phyloP scores from a whole-genome alignment of 2,113 vertebrate genomes.

The Gorilla gorilla region DNA sequence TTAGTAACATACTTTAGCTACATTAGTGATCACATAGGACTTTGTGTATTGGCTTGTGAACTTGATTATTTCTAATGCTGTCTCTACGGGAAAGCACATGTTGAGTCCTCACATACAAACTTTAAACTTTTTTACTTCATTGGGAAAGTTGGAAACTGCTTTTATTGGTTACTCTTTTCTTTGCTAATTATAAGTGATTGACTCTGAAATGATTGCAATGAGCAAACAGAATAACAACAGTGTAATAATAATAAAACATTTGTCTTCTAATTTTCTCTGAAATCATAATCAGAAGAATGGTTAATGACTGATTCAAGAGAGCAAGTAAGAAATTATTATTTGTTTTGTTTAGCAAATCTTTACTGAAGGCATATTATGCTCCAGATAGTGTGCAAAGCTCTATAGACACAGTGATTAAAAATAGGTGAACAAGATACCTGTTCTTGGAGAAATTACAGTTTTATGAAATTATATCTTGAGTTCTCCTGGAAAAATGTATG shows the following conservation, averaged over 20 bases:
- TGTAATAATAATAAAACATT: neutral
- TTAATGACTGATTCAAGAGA: neutral
- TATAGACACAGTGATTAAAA: neutral
- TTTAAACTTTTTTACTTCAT: neutral
- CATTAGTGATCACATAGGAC: neutral
- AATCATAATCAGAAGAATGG: slow-evolving; percentile 8
- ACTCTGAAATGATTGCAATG: neutral
- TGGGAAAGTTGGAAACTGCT: neutral
- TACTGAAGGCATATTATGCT: neutral
- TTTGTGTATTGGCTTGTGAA: neutral
- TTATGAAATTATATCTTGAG: neutral
- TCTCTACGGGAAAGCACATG: neutral
- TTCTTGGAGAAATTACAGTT: neutral
- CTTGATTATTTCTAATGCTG: neutral
- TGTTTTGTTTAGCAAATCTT: slow-evolving; percentile 7
- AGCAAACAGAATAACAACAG: neutral
- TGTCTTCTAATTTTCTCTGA: neutral
- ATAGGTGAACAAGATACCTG: neutral
- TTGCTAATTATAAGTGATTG: neutral
- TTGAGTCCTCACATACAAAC: neutral
- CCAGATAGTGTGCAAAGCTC: neutral
- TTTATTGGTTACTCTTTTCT: neutral
- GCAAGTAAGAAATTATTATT: neutral
- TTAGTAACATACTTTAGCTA: neutral
- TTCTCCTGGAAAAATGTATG: neutral